Evolutionary conservation across 2,113 vertebrate species (phyloP), one percentile per base, ranked within the genome.

Genomic region (Onychostoma macrolepis): DNA sequence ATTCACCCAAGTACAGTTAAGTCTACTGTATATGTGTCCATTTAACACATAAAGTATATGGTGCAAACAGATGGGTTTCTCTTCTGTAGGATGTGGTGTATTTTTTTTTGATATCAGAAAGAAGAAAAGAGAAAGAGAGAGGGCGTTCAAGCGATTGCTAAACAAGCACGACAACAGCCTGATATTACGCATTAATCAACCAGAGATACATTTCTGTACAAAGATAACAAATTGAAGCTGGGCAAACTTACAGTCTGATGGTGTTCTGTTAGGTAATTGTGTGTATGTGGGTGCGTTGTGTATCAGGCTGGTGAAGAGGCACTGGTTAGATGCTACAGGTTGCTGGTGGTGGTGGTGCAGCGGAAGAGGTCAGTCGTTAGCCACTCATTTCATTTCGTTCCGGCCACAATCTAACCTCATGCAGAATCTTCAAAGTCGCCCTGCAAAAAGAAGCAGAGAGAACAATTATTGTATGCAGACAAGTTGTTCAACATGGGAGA

Each of bases 191-290:
- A 75, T 75, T 75, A 17, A 75, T 45, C 72, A 75, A 45, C 11
- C 72, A 15, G 41, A 75, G 41, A 75, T 41, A 75, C 12, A 45
- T 67, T 30, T 67, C 5, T 28, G n/a, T 67, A 15, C 26, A 30
- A 67, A 30, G 26, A 30, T 30, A 36, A 43, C 45, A 36, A 43
- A 58, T 4, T 15, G 13, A 28, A 24, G 74, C 53, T 8, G 90
- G 87, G 85, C 91, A 24, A 24, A 99, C 98, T 97, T 94, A 99
- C 98, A 97, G 96, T 98, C 97, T 97, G 97, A 97, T 96, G 97
- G 97, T 95, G 96, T 95, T 96, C 96, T 96, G 94, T 96, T 95
- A 95, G 75, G 95, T 95, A 96, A 95, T 96, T 95, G 95, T 96
- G 96, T 96, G 95, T 93, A 92, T 93, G 92, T 93, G 96, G 96